phyloP scores from a whole-genome alignment of 2,797 vertebrate species.

The Rhadinocentrus ornatus region DNA sequence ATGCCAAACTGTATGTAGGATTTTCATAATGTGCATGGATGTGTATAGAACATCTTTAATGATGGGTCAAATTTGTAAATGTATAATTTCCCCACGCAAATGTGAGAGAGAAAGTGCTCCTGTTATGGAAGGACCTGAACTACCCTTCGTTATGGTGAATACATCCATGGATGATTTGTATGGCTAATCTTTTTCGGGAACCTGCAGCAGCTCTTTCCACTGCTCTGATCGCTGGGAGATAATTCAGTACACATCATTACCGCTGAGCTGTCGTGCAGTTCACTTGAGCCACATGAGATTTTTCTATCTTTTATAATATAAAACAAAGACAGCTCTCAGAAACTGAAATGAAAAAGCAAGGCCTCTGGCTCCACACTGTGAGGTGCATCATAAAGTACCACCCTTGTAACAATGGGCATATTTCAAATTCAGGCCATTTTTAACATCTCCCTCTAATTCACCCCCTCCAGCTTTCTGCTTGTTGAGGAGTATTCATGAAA shows the following conservation, averaged over 20 bases:
- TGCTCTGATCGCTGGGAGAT: conserved; percentile 25
- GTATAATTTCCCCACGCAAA: background rate
- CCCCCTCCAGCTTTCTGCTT: conserved; percentile 52
- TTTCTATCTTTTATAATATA: conserved; percentile 28
- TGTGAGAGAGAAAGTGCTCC: too few species aligned
- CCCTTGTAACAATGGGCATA: conserved; percentile 51
- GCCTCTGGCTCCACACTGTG: conserved; percentile 21
- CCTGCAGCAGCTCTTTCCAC: conserved; percentile 23
- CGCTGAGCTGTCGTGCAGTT: conserved; percentile 29
- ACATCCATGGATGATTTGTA: conserved; percentile 37
- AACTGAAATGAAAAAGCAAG: background rate
- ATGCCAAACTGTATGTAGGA: background rate
- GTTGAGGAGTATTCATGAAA: conserved; percentile 62
- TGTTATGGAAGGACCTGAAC: conserved; percentile 4
- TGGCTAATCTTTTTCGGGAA: conserved; percentile 25
- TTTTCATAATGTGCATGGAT: background rate
- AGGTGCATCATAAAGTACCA: conserved; percentile 30
- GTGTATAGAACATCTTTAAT: background rate
- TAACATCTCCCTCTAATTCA: conserved; percentile 30
- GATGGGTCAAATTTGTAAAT: background rate
- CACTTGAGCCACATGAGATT: conserved; percentile 32
- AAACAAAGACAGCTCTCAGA: conserved; percentile 7
- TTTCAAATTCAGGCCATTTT: conserved; percentile 54
- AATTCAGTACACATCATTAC: conserved; percentile 48
- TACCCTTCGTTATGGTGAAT: background rate